Percentiles rank a stretch among this genome's conserved stretches.
These are phyloP conservation scores for Cyclopterus lumpus DNA, from an alignment of 2,797 vertebrate species.

Conservation along the genomic window DNA sequence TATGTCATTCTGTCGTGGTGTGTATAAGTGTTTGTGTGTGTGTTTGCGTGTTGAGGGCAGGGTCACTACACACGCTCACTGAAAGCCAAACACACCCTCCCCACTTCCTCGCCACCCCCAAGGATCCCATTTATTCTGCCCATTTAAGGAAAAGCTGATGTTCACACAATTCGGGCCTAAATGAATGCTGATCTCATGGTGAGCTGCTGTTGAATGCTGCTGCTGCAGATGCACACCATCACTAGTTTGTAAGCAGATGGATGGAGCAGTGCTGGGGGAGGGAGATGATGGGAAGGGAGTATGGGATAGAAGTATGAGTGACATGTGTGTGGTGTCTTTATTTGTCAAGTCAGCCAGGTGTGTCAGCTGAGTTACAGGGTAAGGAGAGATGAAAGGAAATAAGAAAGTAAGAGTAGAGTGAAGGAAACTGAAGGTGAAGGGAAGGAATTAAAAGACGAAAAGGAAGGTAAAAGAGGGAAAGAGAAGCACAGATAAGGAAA, in stretches of 20 bases:
- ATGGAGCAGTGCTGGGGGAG: constrained; percentile 25
- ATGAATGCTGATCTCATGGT: constrained; percentile 46
- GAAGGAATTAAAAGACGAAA: background rate
- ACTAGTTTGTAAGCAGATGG: constrained; percentile 59
- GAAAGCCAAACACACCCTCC: constrained; percentile 32
- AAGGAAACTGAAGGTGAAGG: background rate
- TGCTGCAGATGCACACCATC: constrained; percentile 20
- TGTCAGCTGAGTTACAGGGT: constrained; percentile 39
- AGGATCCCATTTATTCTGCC: constrained; percentile 56
- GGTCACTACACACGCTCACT: constrained; percentile 32
- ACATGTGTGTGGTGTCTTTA: constrained; percentile 61
- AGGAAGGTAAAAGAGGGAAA: background rate
- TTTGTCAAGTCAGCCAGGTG: constrained; percentile 69
- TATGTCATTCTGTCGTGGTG: constrained; percentile 81
- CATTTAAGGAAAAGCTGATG: constrained; percentile 67
- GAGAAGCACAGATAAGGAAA: background rate
- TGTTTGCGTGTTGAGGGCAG: constrained; percentile 26
- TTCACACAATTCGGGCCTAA: constrained; percentile 51
- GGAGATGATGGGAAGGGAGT: constrained; percentile 25
- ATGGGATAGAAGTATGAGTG: constrained; percentile 48
- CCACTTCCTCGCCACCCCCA: background rate
- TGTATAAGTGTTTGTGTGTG: constrained; percentile 20
- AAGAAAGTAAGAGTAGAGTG: background rate
- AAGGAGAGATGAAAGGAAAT: constrained; percentile 15
- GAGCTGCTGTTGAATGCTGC: constrained; percentile 14